Evolutionary conservation across 2,888 invertebrate species (phyloP), one percentile per base, ranked within the genome.

Genomic region (Lottia scabra): DNA sequence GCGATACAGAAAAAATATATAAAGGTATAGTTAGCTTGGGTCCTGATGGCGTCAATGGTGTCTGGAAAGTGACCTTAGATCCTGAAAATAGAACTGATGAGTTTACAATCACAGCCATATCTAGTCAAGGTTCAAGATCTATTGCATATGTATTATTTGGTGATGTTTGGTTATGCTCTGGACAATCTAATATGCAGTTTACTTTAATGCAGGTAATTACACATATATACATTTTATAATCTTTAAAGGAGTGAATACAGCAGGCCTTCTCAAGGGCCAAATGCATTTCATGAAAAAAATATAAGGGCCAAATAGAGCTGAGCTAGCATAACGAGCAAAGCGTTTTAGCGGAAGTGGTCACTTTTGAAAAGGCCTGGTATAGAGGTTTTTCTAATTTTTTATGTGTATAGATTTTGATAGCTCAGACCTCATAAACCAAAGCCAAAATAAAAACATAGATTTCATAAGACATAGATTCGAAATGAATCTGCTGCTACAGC

Each of bases 111-210:
- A 74, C 68, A 8, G 85, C 81, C 23, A 63, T 68, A 6, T 71
- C 79, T 10, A 71, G 64, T 12, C 69, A 67, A 1, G 72, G 66
- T 46, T 65, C 27, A 13, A 71, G 79, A 1, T 67, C 65, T 15
- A 38, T 88, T 8, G 72, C 56, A 1, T 82, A 87, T 75, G 84
- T 88, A 6, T 72, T 87, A 70, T 88, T 88, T 78, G 88, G 88
- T 0, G 88, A 88, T 77, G 86, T 88, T 16, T 88, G 88, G 88
- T 43, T 88, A 10, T 88, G 88, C 74, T 87, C 87, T 16, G 88
- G 88, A 27, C 87, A 88, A 76, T 85, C 86, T 74, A 87, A 87
- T 75, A 87, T 87, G 87, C 79, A 85, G 79, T 87, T 87, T 77
- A 78, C 81, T 10, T 65, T 83, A 5, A 68, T 73, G 56, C 80